phyloP scores from a whole-genome alignment of 1,140 invertebrate genomes.

The Gryon sp. region DNA sequence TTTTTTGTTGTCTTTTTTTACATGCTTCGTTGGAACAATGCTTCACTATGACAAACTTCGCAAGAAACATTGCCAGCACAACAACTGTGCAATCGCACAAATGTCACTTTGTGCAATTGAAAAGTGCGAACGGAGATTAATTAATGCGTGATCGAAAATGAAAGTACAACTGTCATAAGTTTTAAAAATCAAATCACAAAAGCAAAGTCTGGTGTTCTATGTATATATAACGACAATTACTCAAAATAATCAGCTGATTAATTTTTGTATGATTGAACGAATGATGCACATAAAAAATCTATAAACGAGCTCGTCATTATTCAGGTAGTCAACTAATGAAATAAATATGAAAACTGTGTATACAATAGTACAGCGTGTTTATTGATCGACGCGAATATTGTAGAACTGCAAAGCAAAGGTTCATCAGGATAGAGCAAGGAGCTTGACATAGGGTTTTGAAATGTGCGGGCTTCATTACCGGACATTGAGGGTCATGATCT shows the following conservation, averaged over 20 bases:
- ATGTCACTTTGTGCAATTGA: not conserved
- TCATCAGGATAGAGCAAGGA: conserved; percentile 58
- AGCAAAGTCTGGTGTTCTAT: no score
- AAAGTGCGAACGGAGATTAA: conserved; percentile 3
- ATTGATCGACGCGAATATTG: conserved; percentile 72
- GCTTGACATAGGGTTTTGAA: conserved; percentile 63
- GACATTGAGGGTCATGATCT: conserved; percentile 62
- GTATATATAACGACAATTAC: no score
- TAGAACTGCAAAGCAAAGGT: conserved; percentile 49
- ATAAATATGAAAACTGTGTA: conserved; percentile 27
- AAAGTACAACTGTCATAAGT: not conserved
- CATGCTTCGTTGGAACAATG: no score
- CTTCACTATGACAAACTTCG: not conserved
- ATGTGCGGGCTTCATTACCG: conserved; percentile 65
- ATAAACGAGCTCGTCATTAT: conserved; percentile 8
- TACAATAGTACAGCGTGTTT: conserved; percentile 62
- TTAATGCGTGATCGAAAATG: not conserved
- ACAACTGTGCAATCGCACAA: not conserved
- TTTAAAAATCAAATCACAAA: no score
- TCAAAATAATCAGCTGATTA: conserved; percentile 5
- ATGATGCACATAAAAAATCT: conserved; percentile 8
- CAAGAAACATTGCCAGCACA: not conserved
- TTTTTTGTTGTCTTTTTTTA: no score
- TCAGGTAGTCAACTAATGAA: conserved; percentile 2
- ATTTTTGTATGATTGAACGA: conserved; percentile 2